A percentile compares a stretch with the other conserved stretches of the same genome.
Evolutionary conservation across 2,113 vertebrate species (phyloP).

Genomic region (Petromus typicus): DNA sequence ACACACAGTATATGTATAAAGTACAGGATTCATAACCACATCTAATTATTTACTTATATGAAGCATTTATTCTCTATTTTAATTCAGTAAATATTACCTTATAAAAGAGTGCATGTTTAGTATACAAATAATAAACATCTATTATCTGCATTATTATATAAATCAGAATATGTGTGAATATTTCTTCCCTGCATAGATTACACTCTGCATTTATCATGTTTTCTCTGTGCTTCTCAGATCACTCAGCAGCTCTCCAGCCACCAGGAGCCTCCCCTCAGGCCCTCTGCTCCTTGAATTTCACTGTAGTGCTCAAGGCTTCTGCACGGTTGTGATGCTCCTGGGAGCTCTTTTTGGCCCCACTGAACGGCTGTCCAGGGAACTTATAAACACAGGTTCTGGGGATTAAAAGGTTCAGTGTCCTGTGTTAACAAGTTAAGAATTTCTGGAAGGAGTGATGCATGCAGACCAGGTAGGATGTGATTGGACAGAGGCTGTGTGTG

Average conservation of each 20-base stretch:
- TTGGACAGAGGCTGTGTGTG: background rate
- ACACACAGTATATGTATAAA: background rate
- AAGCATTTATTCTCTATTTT: constrained; percentile 14
- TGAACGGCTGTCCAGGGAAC: constrained; percentile 39
- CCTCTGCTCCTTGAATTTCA: background rate
- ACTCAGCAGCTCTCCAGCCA: background rate
- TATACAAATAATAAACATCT: background rate
- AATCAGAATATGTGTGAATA: background rate
- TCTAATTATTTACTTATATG: background rate
- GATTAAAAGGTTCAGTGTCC: constrained; percentile 6
- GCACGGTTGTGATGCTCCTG: background rate
- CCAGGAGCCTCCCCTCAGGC: background rate
- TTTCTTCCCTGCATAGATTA: background rate
- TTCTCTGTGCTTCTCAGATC: background rate
- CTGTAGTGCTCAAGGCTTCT: background rate
- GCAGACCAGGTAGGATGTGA: background rate
- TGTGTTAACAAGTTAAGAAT: background rate
- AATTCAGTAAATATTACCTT: background rate
- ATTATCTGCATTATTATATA: background rate
- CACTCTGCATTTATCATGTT: background rate
- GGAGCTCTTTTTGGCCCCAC: background rate
- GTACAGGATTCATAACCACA: background rate
- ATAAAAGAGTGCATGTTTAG: background rate
- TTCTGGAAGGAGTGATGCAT: background rate
- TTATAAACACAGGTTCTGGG: background rate